Percentiles rank a stretch among this genome's conserved stretches.
These are phyloP conservation scores for Amphiprion ocellaris DNA, from an alignment of 2,113 vertebrate species.

Conservation along the genomic window DNA sequence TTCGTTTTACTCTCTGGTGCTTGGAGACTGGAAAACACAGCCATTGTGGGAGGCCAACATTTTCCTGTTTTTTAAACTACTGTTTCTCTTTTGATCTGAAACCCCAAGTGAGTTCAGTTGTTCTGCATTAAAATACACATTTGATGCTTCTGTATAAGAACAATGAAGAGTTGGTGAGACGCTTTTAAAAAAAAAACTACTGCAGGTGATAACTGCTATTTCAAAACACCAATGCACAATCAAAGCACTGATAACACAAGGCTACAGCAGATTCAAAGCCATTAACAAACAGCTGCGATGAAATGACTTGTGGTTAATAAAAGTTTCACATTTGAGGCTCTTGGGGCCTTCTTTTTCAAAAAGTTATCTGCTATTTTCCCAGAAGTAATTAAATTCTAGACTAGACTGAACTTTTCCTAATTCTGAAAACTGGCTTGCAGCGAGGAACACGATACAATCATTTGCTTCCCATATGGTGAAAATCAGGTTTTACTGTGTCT, in stretches of 20 bases:
- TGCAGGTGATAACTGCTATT: not conserved
- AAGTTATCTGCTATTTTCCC: not conserved
- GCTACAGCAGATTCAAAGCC: not conserved
- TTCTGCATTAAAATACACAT: slow-evolving; percentile 28
- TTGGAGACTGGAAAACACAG: slow-evolving; percentile 49
- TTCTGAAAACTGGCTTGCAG: too few relatives aligned
- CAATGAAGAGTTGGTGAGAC: not conserved
- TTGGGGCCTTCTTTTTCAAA: not conserved
- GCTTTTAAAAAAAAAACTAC: not conserved
- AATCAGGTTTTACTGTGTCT: too few relatives aligned
- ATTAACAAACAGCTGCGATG: not conserved
- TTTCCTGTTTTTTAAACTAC: slow-evolving; percentile 37
- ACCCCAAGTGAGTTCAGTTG: slow-evolving; percentile 29
- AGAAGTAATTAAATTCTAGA: not conserved
- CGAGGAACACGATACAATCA: too few relatives aligned
- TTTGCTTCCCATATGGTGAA: too few relatives aligned
- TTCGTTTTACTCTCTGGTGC: slow-evolving; percentile 42
- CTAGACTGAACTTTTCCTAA: too few relatives aligned
- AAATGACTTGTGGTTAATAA: not conserved
- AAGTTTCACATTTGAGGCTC: not conserved
- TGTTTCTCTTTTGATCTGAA: slow-evolving; percentile 54
- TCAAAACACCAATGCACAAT: slow-evolving; percentile 7
- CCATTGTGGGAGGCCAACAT: slow-evolving; percentile 26
- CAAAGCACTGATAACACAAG: not conserved
- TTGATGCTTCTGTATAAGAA: slow-evolving; percentile 2